phyloP scores from a whole-genome alignment of 2,888 invertebrate genomes.

The Clistopyga incitator region DNA sequence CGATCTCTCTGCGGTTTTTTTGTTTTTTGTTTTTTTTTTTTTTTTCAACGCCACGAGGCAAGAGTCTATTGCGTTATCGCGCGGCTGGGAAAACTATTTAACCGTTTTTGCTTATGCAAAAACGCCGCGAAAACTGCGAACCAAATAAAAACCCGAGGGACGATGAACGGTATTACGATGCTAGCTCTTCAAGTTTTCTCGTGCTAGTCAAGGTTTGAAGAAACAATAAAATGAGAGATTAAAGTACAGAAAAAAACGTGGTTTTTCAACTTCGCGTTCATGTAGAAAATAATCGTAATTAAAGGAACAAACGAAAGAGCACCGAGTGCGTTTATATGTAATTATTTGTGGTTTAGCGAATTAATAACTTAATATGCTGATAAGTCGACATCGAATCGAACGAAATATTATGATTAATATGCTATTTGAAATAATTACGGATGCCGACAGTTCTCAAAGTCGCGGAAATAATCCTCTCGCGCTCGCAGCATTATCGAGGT shows the following conservation, averaged over 20 bases:
- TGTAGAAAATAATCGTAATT: slow-evolving; percentile 37
- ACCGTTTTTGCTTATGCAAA: background rate
- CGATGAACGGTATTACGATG: slow-evolving; percentile 51
- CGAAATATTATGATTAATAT: background rate
- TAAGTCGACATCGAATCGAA: slow-evolving; percentile 15
- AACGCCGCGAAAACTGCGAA: slow-evolving; percentile 15
- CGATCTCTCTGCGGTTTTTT: slow-evolving; percentile 24
- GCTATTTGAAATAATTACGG: background rate
- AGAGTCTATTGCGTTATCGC: slow-evolving; percentile 31
- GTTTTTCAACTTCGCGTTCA: slow-evolving; percentile 61
- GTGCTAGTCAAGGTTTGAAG: slow-evolving; percentile 64
- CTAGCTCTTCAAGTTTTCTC: slow-evolving; percentile 60
- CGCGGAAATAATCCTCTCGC: background rate
- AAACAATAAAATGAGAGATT: background rate
- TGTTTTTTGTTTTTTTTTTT: slow-evolving; percentile 20
- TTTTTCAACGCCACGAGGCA: slow-evolving; percentile 23
- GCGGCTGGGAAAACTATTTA: slow-evolving; percentile 28
- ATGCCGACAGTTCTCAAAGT: slow-evolving; percentile 19
- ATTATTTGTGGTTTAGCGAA: slow-evolving; percentile 55
- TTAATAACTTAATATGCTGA: slow-evolving; percentile 7
- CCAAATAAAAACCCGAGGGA: slow-evolving; percentile 40
- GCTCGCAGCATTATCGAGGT: background rate
- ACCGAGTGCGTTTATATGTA: slow-evolving; percentile 56
- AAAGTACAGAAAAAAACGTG: slow-evolving; percentile 27
- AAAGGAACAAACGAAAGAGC: slow-evolving; percentile 17